phyloP scores from a whole-genome alignment of 2,888 invertebrate genomes.

The Hemistola chrysoprasaria region DNA sequence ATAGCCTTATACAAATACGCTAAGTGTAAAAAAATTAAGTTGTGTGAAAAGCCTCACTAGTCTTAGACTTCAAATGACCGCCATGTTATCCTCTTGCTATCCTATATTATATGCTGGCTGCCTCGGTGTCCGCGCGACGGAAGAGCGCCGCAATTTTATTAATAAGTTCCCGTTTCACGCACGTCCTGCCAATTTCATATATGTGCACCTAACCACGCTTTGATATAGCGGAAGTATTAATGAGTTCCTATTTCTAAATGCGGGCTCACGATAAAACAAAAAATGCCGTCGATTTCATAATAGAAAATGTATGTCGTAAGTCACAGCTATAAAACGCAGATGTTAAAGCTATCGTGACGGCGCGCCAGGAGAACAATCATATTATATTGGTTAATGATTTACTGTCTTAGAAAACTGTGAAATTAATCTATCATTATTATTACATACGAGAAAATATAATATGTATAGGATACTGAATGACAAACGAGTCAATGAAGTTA shows the following conservation, averaged over 20 bases:
- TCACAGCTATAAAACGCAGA: no score
- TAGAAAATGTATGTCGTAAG: neutral
- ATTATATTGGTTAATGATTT: no score
- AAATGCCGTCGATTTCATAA: conserved; percentile 9
- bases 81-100: no score
- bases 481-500: conserved; percentile 5
- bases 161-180: conserved; percentile 75
- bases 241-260: conserved; percentile 25
- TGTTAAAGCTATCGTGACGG: no score
- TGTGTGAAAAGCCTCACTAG: no score
- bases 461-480: neutral
- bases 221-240: conserved; percentile 29
- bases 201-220: conserved; percentile 30
- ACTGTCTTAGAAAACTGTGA: no score
- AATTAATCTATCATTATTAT: no score
- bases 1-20: no score
- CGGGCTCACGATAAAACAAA: conserved; percentile 14
- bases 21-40: no score
- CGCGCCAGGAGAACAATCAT: no score
- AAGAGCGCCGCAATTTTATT: conserved; percentile 74
- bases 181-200: conserved; percentile 67
- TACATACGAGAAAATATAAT: no score
- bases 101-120: conserved; percentile 28
- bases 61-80: no score
- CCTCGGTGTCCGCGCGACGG: conserved; percentile 61